These are phyloP conservation scores for Diadophis punctatus DNA, from an alignment of 2,113 vertebrate species.

Conservation along the genomic window DNA sequence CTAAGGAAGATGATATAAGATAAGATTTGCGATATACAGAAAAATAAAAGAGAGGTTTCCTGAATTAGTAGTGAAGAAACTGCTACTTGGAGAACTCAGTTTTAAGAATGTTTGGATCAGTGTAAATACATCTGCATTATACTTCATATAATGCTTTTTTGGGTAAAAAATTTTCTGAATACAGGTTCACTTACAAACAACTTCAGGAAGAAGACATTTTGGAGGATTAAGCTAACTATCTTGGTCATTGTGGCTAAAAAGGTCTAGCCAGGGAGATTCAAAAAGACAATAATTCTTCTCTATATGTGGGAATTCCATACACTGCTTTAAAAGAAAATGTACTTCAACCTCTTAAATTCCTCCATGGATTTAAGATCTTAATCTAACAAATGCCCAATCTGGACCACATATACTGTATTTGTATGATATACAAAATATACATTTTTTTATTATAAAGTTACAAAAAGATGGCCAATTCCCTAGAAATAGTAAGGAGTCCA, in stretches of 20 bases:
- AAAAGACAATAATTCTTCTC: neutral
- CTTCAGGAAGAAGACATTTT: neutral
- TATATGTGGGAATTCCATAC: neutral
- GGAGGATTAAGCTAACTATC: neutral
- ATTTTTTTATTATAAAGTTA: slow-evolving; percentile 29
- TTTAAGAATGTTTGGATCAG: neutral
- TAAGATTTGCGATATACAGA: neutral
- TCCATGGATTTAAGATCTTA: neutral
- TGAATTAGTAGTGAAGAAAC: neutral
- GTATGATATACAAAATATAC: neutral
- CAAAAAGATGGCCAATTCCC: neutral
- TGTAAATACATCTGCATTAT: neutral
- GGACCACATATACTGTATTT: neutral
- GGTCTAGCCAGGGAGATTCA: neutral
- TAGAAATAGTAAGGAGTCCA: slow-evolving; percentile 15
- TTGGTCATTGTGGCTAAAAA: neutral
- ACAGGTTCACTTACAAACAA: neutral
- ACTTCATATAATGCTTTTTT: neutral
- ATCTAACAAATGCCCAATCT: neutral
- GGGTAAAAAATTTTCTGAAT: neutral
- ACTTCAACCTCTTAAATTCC: neutral
- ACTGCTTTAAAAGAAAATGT: neutral
- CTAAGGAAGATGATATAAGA: neutral
- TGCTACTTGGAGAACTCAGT: too few relatives aligned
- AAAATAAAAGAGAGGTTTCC: neutral